Evolutionary conservation across 2,113 vertebrate genomes (phyloP).

Genomic region (Nyctereutes procyonoides): DNA sequence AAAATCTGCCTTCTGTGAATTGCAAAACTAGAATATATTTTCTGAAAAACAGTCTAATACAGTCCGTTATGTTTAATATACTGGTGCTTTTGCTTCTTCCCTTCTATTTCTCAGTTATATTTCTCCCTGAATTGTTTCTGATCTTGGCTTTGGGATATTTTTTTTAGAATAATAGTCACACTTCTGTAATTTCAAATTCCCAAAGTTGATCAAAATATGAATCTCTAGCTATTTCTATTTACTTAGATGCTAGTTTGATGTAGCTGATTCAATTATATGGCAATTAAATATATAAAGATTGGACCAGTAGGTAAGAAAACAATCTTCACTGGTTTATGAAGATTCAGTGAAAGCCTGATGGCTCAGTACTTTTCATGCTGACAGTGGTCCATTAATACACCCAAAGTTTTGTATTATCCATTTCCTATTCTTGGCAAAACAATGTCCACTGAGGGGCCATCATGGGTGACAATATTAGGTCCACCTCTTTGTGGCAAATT

Average conservation of each 20-base stretch:
- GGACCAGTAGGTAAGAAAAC: not conserved
- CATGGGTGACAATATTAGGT: not conserved
- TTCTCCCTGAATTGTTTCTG: not conserved
- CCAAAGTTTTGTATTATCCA: not conserved
- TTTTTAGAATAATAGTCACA: not conserved
- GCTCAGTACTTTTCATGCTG: not conserved
- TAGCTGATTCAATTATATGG: not conserved
- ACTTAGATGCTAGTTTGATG: not conserved
- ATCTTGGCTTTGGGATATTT: too few relatives aligned
- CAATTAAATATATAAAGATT: conserved; percentile 22
- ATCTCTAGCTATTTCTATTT: conserved; percentile 6
- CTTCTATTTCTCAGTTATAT: not conserved
- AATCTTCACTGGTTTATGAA: conserved; percentile 26
- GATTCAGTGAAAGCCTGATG: conserved; percentile 20
- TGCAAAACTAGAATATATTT: conserved; percentile 38
- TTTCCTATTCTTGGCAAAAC: conserved; percentile 1
- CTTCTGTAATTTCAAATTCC: not conserved
- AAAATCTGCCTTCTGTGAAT: not conserved
- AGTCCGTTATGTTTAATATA: not conserved
- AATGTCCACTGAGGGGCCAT: not conserved
- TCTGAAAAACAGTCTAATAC: not conserved
- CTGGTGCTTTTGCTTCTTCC: not conserved
- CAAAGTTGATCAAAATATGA: conserved; percentile 1
- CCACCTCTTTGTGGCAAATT: not conserved
- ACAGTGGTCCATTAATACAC: not conserved